Conservation (phyloP, 1,140 invertebrate genomes). For the Drosophila azteca region DNA sequence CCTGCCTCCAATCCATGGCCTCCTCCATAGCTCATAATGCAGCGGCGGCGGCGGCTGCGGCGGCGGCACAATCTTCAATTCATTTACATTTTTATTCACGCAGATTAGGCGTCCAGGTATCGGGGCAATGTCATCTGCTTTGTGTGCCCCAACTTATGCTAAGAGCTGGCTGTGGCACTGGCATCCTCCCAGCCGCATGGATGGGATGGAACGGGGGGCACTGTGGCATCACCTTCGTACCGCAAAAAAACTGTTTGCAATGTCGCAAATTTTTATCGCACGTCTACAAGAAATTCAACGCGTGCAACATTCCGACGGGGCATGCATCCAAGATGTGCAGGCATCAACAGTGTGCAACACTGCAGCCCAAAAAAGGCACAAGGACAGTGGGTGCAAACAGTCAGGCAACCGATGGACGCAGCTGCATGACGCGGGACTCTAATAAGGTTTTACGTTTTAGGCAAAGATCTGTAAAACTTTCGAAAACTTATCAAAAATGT, state of each 20-base stretch:
- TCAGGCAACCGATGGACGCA: background rate
- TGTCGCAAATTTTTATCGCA: constrained; percentile 83
- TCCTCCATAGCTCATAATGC: constrained; percentile 66
- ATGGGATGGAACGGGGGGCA: background rate
- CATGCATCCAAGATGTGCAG: constrained; percentile 64
- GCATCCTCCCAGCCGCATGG: background rate
- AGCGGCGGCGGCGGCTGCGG: constrained; percentile 7
- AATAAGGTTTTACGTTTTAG: no score
- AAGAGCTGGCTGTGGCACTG: constrained; percentile 60
- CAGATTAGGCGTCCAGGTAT: constrained; percentile 72
- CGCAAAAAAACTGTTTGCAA: constrained; percentile 80
- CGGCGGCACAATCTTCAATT: constrained; percentile 76
- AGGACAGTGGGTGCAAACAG: constrained; percentile 16
- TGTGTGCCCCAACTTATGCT: constrained; percentile 40
- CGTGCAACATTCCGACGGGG: constrained; percentile 66
- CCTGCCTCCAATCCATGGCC: background rate
- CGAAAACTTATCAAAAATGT: no score
- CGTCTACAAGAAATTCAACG: constrained; percentile 83
- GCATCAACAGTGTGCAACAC: constrained; percentile 29
- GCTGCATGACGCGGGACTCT: no score
- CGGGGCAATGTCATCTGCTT: constrained; percentile 72
- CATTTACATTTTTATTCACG: constrained; percentile 82
- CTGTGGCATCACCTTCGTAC: constrained; percentile 39
- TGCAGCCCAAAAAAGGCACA: constrained; percentile 37
- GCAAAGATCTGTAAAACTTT: no score